Base-by-base conservation (phyloP, 1,140 invertebrate species). In the Mycetomoellerius zeteki region DNA sequence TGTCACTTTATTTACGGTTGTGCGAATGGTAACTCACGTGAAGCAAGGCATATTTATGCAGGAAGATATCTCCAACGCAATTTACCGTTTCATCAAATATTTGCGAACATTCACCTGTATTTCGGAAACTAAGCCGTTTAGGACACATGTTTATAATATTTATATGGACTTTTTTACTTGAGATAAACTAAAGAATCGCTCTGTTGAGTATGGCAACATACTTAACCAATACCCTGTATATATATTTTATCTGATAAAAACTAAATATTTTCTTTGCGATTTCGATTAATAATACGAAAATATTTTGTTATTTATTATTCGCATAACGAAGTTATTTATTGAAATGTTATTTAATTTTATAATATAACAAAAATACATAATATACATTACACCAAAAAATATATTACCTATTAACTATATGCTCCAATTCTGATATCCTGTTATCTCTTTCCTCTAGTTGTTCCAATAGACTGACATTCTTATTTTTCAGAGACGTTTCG, bases 401-500 rank as follows among this genome's bases (percentile, higher is more conserved):
- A 67, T 75, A 71, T 93, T 81, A 95, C 94, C 92, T 89, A 81
- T 92, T 82, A 37, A 95, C 43, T 27, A 80, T 91, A 21, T 94
- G 92, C 86, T 96, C 94, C 62, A 95, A 89, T 80, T 94, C 91
- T n/a, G 81, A 78, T 85, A 96, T 94, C 87, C 88, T 96, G 56
- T 96, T 94, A 89, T 96, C 96, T 93, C 96, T 97, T 95, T 95
- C 91, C 62, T 95, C 85, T 80, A 98, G 92, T 86, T 96, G 95
- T 54, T 95, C 93, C 52, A 95, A 76, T 47, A 95, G 90, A 91
- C 86, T 93, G 6, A 92, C 87, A 91, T 97, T 97, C 93, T 98
- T 97, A 85, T 96, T 95, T 91, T 97, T 97, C 95, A 97, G 97
- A 80, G 97, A 96, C 60, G 94, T 94, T 95, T 98, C 98, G 93